Base-by-base conservation (phyloP, 2,113 vertebrate genomes). In the Cebus imitator region DNA sequence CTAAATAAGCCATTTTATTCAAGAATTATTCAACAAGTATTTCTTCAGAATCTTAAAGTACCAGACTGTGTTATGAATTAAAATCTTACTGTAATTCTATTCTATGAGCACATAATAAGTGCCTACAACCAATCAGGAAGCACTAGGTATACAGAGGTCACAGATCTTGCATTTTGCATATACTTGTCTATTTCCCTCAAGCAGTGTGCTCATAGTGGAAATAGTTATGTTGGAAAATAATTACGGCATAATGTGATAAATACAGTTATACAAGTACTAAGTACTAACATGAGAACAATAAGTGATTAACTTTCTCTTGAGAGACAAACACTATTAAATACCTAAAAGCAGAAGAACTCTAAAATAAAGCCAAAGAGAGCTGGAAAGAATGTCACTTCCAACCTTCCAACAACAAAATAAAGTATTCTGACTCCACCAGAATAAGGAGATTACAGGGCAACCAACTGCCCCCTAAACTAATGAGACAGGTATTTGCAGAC, bases 21-120 rank as follows among this genome's bases (percentile, higher is more conserved):
- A 52, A 55, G 3, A 93, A 78, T 64, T 96, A 93, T 80, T 84
- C n/a, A 87, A 92, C 37, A 89, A 73, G 82, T 82, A 84, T 66
- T 87, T 85, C 72, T 25, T 84, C 48, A 52, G n/a, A 81, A 61
- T 75, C n/a, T 79, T 83, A 75, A 85, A 37, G n/a, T 45, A 79
- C 61, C 18, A 72, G 35, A 61, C 30, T 88, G 18, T 45, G 21
- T 40, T 61, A 55, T 52, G 30, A 81, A 72, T 87, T 6, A 76
- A 92, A 81, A 70, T 94, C n/a, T 68, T 92, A 43, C 21, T 75
- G 14, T 43, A 80, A 25, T 64, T 87, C 27, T 81, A 35, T 75
- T 76, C 50, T 75, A 6, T 12, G 91, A 85, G 12, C 52, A 94
- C 43, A 27, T 45, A 58, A 37, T 37, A 30, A 78, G 73, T 68